phyloP scores from a whole-genome alignment of 2,888 invertebrate genomes.

The Tipula unca region DNA sequence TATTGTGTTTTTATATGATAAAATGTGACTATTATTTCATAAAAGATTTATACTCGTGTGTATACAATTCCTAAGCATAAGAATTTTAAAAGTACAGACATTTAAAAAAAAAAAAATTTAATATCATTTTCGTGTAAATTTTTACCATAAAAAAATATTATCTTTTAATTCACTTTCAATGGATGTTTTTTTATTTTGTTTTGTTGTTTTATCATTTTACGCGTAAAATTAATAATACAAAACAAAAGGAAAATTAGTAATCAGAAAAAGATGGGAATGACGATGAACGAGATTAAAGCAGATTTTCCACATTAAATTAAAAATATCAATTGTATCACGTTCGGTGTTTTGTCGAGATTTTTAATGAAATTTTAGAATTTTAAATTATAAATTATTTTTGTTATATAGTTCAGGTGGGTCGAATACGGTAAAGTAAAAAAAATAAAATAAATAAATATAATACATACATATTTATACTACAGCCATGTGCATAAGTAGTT shows the following conservation, averaged over 20 bases:
- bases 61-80: background rate
- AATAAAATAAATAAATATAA: too few species aligned
- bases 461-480: too few species aligned
- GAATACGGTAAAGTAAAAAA: background rate
- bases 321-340: conserved; percentile 14
- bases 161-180: conserved; percentile 14
- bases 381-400: background rate
- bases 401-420: conserved; percentile 8
- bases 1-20: background rate
- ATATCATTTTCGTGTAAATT: background rate
- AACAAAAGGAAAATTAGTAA: background rate
- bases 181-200: background rate
- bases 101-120: background rate
- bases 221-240: background rate
- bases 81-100: background rate
- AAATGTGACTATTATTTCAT: background rate
- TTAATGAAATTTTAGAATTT: conserved; percentile 2
- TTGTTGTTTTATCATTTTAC: background rate
- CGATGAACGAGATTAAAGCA: background rate
- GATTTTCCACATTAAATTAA: background rate
- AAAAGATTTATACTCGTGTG: background rate
- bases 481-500: too few species aligned
- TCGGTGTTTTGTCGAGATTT: background rate
- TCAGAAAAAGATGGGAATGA: background rate
- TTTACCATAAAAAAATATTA: conserved; percentile 8